phyloP scores from a whole-genome alignment of 1,140 invertebrate species.

The Trachymyrmex septentrionalis region DNA sequence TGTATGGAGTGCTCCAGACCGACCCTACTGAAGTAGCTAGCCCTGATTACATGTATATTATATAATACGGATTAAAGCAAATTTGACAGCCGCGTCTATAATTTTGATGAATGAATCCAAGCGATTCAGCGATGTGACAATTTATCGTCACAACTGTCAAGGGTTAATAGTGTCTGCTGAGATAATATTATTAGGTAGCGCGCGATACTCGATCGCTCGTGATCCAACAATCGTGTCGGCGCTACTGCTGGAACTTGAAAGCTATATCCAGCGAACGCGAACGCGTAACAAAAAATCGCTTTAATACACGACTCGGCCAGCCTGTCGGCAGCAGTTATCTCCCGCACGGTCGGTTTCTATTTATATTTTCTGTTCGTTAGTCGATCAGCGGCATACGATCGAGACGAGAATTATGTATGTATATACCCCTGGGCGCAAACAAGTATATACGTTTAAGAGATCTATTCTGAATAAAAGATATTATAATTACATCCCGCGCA shows the following conservation, averaged over 20 bases:
- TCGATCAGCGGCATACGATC: conserved; percentile 63
- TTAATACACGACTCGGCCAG: conserved; percentile 61
- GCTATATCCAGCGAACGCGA: conserved; percentile 40
- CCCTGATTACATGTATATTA: no score
- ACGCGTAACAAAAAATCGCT: conserved; percentile 61
- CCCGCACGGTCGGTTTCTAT: conserved; percentile 63
- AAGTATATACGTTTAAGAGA: conserved; percentile 4
- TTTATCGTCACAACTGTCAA: not conserved
- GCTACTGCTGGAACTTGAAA: conserved; percentile 43
- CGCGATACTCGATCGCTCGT: conserved; percentile 24
- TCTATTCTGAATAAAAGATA: not conserved
- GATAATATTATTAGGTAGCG: conserved; percentile 28
- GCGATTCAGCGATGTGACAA: not conserved
- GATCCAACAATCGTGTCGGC: conserved; percentile 12
- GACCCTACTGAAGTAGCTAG: no score
- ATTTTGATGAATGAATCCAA: not conserved
- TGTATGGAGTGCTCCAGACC: no score
- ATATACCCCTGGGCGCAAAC: conserved; percentile 9
- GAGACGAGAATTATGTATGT: conserved; percentile 40
- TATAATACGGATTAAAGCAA: not conserved
- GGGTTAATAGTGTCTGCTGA: not conserved
- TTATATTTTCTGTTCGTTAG: conserved; percentile 73
- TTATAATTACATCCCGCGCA: not conserved
- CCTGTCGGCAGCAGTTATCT: conserved; percentile 69
- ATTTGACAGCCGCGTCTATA: not conserved